A percentile compares a stretch with the other conserved stretches of the same genome.
Evolutionary conservation across 1,140 invertebrate genomes (phyloP).

Genomic region (Zaprionus lachaisei): DNA sequence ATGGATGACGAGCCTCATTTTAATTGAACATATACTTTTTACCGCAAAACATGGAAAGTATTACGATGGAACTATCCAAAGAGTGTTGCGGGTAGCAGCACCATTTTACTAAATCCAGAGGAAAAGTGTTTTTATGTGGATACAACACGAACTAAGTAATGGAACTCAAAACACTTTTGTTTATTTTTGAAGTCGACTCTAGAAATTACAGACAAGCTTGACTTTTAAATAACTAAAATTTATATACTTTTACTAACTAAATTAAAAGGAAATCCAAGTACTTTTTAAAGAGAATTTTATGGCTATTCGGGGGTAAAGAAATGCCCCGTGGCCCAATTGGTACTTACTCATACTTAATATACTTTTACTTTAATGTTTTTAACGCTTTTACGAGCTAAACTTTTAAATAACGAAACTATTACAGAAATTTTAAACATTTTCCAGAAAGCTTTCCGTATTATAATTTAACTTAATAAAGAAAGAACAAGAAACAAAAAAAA

Average conservation of each 20-base stretch:
- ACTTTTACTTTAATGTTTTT: slow-evolving; percentile 79
- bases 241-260: slow-evolving; percentile 58
- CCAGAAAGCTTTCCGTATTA: slow-evolving; percentile 54
- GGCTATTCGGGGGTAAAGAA: slow-evolving; percentile 36
- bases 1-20: slow-evolving; percentile 23
- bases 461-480: slow-evolving; percentile 25
- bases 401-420: slow-evolving; percentile 61
- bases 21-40: slow-evolving; percentile 54
- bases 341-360: slow-evolving; percentile 51
- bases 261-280: slow-evolving; percentile 38
- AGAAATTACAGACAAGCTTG: slow-evolving; percentile 36
- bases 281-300: slow-evolving; percentile 71
- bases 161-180: slow-evolving; percentile 8
- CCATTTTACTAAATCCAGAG: slow-evolving; percentile 31
- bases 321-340: slow-evolving; percentile 52
- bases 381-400: slow-evolving; percentile 77
- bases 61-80: slow-evolving; percentile 22
- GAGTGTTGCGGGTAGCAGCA: slow-evolving; percentile 23
- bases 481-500: slow-evolving; percentile 6
- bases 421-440: slow-evolving; percentile 70
- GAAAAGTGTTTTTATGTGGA: slow-evolving; percentile 29
- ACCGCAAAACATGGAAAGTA: slow-evolving; percentile 38
- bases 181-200: slow-evolving; percentile 16
- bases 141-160: slow-evolving; percentile 13
- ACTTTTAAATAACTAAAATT: slow-evolving; percentile 57